Conservation (phyloP, 2,797 vertebrate genomes). For the Coregonus suidteri region DNA sequence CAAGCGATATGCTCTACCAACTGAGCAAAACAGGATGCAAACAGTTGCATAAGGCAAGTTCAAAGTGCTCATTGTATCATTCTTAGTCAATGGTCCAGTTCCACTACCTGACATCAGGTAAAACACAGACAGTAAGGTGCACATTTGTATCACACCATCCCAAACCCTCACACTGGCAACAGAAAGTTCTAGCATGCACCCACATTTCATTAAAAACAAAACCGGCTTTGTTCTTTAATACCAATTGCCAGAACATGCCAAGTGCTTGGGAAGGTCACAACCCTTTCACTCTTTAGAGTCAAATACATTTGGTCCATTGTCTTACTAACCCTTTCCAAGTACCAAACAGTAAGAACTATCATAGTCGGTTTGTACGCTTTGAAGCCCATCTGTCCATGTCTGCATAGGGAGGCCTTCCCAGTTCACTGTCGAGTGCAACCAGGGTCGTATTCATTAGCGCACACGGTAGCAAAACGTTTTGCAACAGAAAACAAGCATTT, state of each 20-base stretch:
- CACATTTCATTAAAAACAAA: conserved; percentile 10
- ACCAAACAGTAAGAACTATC: conserved; percentile 14
- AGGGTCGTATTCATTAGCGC: not conserved
- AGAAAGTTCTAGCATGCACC: conserved; percentile 49
- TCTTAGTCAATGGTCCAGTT: conserved; percentile 64
- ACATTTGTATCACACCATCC: conserved; percentile 59
- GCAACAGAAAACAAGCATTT: not conserved
- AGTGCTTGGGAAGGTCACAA: conserved; percentile 11
- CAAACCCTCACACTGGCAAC: conserved; percentile 54
- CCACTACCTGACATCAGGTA: conserved; percentile 76
- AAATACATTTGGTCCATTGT: not conserved
- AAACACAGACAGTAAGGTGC: conserved; percentile 67
- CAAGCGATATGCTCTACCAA: too few species aligned
- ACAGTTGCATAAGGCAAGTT: conserved; percentile 74
- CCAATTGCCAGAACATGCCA: conserved; percentile 7
- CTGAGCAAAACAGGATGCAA: conserved; percentile 55
- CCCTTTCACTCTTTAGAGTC: not conserved
- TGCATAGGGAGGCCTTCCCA: conserved; percentile 26
- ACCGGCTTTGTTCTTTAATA: not conserved
- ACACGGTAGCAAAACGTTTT: not conserved
- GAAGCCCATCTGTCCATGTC: not conserved
- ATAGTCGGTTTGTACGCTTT: not conserved
- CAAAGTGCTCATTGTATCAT: conserved; percentile 87
- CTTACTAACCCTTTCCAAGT: conserved; percentile 22
- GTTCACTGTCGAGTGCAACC: not conserved